Evolutionary conservation across 1,140 invertebrate species (phyloP).

Genomic region (Panagrolaimus sp.): DNA sequence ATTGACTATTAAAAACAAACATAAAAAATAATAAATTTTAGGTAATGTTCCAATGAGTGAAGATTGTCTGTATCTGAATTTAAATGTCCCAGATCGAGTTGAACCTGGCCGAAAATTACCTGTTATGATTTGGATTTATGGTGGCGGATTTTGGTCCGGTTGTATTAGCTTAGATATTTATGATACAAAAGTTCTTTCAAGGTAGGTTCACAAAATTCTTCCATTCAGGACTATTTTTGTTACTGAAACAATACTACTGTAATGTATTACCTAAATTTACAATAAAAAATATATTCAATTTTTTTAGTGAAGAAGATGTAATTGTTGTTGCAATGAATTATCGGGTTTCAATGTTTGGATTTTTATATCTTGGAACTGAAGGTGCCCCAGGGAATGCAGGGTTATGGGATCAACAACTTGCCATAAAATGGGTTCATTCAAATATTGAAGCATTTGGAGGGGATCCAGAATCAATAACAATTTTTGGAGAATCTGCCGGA

Average conservation of each 20-base stretch:
- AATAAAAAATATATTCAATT: no score
- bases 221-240: no score
- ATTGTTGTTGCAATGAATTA: slow-evolving; percentile 92
- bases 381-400: slow-evolving; percentile 91
- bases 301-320: slow-evolving; percentile 74
- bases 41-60: slow-evolving; percentile 77
- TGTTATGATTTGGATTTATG: slow-evolving; percentile 84
- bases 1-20: slow-evolving; percentile 2
- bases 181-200: slow-evolving; percentile 56
- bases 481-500: slow-evolving; percentile 79
- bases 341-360: slow-evolving; percentile 71
- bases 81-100: slow-evolving; percentile 60
- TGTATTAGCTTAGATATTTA: slow-evolving; percentile 75
- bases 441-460: slow-evolving; percentile 90
- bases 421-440: slow-evolving; percentile 75
- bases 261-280: background rate
- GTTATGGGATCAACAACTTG: slow-evolving; percentile 83
- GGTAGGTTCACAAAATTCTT: no score
- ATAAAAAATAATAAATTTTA: slow-evolving; percentile 26
- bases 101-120: slow-evolving; percentile 59
- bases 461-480: slow-evolving; percentile 84
- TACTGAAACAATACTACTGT: no score
- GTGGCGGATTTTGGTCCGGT: slow-evolving; percentile 70
- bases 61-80: slow-evolving; percentile 85
- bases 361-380: slow-evolving; percentile 81